Conservation (phyloP, 2,113 vertebrate species). For the Erythrocercus mccallii region DNA sequence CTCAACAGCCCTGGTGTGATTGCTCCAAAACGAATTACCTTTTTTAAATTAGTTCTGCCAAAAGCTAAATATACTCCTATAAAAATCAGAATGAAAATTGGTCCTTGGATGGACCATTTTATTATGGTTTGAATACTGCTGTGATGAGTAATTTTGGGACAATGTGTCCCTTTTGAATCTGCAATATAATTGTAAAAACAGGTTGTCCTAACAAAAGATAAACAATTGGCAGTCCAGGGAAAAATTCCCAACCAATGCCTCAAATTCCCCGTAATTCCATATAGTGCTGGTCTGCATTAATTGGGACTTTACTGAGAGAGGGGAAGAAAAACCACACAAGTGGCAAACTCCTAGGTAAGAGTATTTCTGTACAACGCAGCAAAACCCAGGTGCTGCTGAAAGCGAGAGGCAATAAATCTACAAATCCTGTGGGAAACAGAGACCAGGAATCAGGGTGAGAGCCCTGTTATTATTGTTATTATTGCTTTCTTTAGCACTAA, state of each 20-base stretch:
- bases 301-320: background rate
- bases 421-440: background rate
- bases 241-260: background rate
- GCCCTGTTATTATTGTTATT: background rate
- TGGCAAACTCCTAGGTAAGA: background rate
- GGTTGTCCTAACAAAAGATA: background rate
- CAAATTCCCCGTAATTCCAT: background rate
- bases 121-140: background rate
- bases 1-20: background rate
- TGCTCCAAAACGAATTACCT: background rate
- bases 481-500: background rate
- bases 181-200: background rate
- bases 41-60: conserved; percentile 43
- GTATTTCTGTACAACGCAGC: background rate
- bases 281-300: background rate
- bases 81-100: background rate
- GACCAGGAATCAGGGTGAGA: background rate
- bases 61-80: background rate
- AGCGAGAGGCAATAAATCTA: background rate
- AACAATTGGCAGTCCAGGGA: background rate
- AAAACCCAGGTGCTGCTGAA: background rate
- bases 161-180: background rate
- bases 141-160: background rate
- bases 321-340: background rate
- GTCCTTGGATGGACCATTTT: background rate